Evolutionary conservation across 2,888 invertebrate species (phyloP), one percentile per base, ranked within the genome.

Genomic region (Aspidiotus rigidus): DNA sequence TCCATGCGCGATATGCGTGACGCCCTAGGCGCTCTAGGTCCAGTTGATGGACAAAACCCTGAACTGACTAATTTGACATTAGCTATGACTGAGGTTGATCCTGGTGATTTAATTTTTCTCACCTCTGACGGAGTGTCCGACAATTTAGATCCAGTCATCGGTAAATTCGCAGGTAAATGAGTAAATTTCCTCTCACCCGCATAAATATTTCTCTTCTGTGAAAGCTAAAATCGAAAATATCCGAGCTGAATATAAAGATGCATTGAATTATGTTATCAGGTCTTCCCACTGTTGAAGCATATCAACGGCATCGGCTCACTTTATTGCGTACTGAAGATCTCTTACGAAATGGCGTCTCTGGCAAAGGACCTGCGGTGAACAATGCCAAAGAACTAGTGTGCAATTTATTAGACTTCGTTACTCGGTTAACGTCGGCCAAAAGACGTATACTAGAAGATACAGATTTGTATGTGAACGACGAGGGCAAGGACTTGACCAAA

Each of bases 41-140:
- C 92, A 0, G 92, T 92, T 0, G 89, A 91, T 76, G 92, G 91
- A 39, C 82, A 80, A 17, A 89, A 88, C 75, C 93, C 93, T 0
- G 93, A 93, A 79, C 80, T 93, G 59, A 88, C 89, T 76, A 93
- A 93, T 78, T 81, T 93, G 63, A 93, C 93, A 0, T 84, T 91
- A 73, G 88, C 90, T 0, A 84, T 93, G 82, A 91, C 89, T 1
- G 85, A 87, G 71, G 83, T 89, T 9, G 88, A 90, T 74, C 80
- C 82, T 61, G 90, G 88, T 10, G 93, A 93, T 76, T 86, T 93
- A 71, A 87, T 93, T 40, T 88, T 92, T 77, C 82, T 93, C 15
- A 91, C 92, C 0, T 90, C 89, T n/a, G 93, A 93, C 76, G 93
- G 93, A 8, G 84, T 93, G 44, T 90, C 90, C 7, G 93, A 93